Evolutionary conservation across 2,797 vertebrate species (phyloP).

Genomic region (Parambassis ranga): DNA sequence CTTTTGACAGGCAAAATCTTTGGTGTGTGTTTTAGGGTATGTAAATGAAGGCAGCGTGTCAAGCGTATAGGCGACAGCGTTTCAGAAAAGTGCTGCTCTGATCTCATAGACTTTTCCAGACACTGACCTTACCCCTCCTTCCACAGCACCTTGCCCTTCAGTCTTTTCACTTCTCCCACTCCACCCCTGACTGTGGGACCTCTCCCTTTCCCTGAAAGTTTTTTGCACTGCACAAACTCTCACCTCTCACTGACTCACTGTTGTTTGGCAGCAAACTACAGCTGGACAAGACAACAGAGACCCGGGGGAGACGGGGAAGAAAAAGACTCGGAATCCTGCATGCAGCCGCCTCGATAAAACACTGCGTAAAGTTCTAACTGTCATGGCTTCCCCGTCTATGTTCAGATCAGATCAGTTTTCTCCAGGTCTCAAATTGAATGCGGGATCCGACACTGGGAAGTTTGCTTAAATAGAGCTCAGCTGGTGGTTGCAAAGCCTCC

Average conservation of each 20-base stretch:
- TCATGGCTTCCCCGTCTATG: slow-evolving; percentile 33
- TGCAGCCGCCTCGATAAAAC: slow-evolving; percentile 33
- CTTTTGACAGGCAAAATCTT: slow-evolving; percentile 64
- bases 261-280: slow-evolving; percentile 38
- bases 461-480: slow-evolving; percentile 70
- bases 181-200: neutral
- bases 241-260: slow-evolving; percentile 21
- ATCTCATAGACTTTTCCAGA: slow-evolving; percentile 47
- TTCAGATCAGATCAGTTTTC: slow-evolving; percentile 58
- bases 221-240: slow-evolving; percentile 35
- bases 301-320: neutral
- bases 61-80: slow-evolving; percentile 21
- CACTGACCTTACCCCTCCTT: slow-evolving; percentile 12
- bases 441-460: slow-evolving; percentile 39
- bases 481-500: slow-evolving; percentile 64
- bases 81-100: slow-evolving; percentile 53
- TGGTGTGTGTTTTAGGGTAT: slow-evolving; percentile 56
- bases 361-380: slow-evolving; percentile 40
- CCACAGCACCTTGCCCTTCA: neutral
- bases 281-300: slow-evolving; percentile 43
- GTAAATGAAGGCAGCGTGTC: slow-evolving; percentile 28
- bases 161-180: neutral
- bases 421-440: slow-evolving; percentile 54
- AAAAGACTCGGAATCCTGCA: slow-evolving; percentile 19
- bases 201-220: slow-evolving; percentile 8